These are phyloP conservation scores for Meghimatium bilineatum DNA, from an alignment of 2,888 invertebrate species.

Conservation along the genomic window DNA sequence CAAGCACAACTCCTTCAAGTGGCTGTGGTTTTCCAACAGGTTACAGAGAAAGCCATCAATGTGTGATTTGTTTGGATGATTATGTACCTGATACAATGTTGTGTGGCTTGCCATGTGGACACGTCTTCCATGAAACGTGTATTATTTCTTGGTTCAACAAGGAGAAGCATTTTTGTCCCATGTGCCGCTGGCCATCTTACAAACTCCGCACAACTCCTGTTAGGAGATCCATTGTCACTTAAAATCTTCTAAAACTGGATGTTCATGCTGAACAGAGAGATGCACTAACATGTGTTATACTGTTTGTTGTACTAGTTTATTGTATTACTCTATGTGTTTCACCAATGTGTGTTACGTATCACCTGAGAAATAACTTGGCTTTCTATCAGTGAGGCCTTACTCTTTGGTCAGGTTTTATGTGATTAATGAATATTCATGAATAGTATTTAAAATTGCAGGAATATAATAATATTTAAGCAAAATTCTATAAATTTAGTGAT, in stretches of 20 bases:
- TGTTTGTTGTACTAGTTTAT: neutral
- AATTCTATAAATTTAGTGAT: neutral
- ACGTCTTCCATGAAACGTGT: conserved; percentile 79
- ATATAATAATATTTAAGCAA: neutral
- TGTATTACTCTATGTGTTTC: neutral
- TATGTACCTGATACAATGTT: conserved; percentile 75
- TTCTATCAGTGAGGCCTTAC: conserved; percentile 1
- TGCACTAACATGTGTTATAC: neutral
- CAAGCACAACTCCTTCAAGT: neutral
- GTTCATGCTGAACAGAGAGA: neutral
- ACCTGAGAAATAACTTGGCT: neutral
- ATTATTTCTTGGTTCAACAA: conserved; percentile 79
- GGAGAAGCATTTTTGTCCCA: conserved; percentile 80
- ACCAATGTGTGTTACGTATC: neutral
- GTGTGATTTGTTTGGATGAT: conserved; percentile 79
- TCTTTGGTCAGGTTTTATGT: neutral
- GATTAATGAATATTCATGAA: too few species aligned
- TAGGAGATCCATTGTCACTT: neutral
- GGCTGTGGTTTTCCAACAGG: conserved; percentile 65
- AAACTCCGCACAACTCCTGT: conserved; percentile 60
- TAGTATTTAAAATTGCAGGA: too few species aligned
- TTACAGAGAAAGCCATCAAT: conserved; percentile 76
- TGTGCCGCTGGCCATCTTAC: conserved; percentile 80
- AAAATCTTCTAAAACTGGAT: neutral
- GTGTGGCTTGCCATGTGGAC: conserved; percentile 80